Evolutionary conservation across 2,888 invertebrate species (phyloP).

Genomic region (Erebia aethiops): DNA sequence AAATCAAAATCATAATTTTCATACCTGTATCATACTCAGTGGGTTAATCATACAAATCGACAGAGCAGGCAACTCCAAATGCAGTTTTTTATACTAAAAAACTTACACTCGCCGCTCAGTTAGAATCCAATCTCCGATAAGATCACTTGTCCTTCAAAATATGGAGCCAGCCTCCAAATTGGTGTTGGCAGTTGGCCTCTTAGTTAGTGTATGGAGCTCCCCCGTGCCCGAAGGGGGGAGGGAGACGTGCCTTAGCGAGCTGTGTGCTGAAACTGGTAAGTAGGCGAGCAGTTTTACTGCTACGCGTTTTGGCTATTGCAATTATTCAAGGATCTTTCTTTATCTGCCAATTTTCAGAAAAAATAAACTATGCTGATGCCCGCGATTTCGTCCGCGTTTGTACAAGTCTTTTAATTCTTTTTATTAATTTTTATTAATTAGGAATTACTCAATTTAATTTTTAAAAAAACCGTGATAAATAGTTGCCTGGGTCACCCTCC

Average conservation of each 20-base stretch:
- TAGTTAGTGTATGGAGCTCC: slow-evolving; percentile 4
- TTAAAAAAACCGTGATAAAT: too few species aligned
- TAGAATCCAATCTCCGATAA: slow-evolving; percentile 24
- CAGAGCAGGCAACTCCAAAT: neutral
- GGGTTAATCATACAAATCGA: slow-evolving; percentile 4
- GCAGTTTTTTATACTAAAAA: neutral
- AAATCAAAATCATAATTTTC: neutral
- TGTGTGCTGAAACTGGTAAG: slow-evolving; percentile 34
- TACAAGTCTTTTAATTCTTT: too few species aligned
- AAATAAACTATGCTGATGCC: too few species aligned
- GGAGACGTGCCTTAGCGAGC: slow-evolving; percentile 16
- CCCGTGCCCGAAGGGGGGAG: slow-evolving; percentile 12
- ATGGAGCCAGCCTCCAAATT: slow-evolving; percentile 27
- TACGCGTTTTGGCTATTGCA: slow-evolving; percentile 20
- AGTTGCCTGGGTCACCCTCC: too few species aligned
- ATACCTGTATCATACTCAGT: neutral
- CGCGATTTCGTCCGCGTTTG: too few species aligned
- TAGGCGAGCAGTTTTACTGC: slow-evolving; percentile 7
- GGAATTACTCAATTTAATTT: too few species aligned
- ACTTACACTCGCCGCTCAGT: slow-evolving; percentile 19
- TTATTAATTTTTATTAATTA: too few species aligned
- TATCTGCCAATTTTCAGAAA: neutral
- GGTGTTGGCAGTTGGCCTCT: slow-evolving; percentile 22
- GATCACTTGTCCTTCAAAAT: slow-evolving; percentile 36
- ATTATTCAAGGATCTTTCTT: slow-evolving; percentile 8